phyloP scores from a whole-genome alignment of 2,888 invertebrate genomes.

The Ryuthela nishihirai region DNA sequence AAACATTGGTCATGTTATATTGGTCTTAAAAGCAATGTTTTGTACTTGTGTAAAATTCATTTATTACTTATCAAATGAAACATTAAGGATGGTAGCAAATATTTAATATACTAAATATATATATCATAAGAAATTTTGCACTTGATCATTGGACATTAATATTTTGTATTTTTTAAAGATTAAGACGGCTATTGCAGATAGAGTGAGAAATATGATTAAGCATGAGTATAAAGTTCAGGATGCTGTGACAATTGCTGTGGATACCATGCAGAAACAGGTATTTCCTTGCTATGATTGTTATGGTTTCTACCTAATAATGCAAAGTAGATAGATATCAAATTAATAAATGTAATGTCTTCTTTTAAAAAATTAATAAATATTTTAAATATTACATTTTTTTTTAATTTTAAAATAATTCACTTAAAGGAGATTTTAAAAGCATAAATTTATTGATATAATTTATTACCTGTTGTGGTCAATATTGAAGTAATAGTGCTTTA shows the following conservation, averaged over 20 bases:
- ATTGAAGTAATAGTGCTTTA: too few species aligned
- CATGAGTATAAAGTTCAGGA: constrained; percentile 53
- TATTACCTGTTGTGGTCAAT: too few species aligned
- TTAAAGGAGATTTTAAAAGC: too few species aligned
- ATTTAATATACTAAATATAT: too few species aligned
- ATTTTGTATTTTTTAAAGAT: constrained; percentile 49
- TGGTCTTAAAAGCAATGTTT: too few species aligned
- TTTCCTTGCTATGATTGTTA: constrained; percentile 14
- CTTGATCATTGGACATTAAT: not conserved
- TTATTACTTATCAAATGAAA: too few species aligned
- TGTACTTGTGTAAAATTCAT: too few species aligned
- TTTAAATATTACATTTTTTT: not conserved
- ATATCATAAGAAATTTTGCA: too few species aligned
- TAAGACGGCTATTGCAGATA: constrained; percentile 61
- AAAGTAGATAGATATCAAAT: not conserved
- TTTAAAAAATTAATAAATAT: not conserved
- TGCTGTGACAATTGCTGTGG: constrained; percentile 56
- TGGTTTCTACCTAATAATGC: not conserved
- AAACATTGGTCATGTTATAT: too few species aligned
- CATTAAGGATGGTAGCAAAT: too few species aligned
- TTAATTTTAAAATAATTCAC: not conserved
- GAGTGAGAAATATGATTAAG: constrained; percentile 62
- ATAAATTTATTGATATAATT: too few species aligned
- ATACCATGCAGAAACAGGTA: constrained; percentile 61
- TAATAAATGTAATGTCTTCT: not conserved